Evolutionary conservation across 2,797 vertebrate genomes (phyloP).

Genomic region (Anguilla obscura): DNA sequence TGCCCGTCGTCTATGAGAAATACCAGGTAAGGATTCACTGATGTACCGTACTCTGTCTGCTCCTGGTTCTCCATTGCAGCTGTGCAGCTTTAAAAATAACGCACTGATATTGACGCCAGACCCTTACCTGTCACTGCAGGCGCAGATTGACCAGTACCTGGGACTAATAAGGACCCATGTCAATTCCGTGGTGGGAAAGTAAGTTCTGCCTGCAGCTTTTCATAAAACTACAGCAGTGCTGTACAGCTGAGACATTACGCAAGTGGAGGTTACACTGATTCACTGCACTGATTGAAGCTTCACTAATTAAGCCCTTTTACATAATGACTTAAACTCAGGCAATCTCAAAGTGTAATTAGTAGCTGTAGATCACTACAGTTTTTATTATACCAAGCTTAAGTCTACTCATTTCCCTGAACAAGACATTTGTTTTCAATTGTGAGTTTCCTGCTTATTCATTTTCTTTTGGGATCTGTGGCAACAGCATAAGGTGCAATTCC

Average conservation of each 20-base stretch:
- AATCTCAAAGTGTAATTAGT: background rate
- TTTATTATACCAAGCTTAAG: background rate
- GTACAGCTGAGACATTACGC: background rate
- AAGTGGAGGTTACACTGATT: background rate
- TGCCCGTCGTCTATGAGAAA: conserved; percentile 97
- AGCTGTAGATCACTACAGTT: background rate
- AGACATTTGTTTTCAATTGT: background rate
- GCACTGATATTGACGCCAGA: background rate
- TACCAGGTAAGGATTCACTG: conserved; percentile 83
- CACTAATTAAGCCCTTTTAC: background rate
- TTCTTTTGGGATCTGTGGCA: background rate
- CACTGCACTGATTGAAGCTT: background rate
- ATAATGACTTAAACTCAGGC: background rate
- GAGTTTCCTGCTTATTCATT: background rate
- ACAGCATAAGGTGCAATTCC: background rate
- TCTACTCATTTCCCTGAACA: background rate
- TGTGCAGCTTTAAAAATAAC: background rate
- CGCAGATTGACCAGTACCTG: conserved; percentile 97
- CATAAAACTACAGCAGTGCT: background rate
- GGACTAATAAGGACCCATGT: conserved; percentile 95
- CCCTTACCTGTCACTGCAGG: conserved; percentile 66
- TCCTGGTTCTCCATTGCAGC: background rate
- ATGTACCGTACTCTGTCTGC: background rate
- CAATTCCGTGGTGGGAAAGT: conserved; percentile 96
- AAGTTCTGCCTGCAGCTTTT: conserved; percentile 64